These are phyloP conservation scores for Trachymyrmex cornetzi DNA, from an alignment of 1,140 invertebrate genomes.

Conservation along the genomic window DNA sequence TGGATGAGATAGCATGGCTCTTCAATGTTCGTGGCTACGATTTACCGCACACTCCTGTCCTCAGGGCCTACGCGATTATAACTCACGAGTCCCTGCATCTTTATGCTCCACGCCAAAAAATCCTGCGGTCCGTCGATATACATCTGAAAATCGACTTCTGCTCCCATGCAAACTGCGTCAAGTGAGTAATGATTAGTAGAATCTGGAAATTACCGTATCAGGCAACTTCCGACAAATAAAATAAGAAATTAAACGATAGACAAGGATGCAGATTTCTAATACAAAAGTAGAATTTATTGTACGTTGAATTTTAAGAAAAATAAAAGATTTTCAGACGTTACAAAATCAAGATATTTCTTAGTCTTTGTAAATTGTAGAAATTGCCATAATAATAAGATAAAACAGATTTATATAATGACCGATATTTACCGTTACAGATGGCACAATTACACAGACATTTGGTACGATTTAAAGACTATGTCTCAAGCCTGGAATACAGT, in stretches of 20 bases:
- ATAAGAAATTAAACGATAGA: background rate
- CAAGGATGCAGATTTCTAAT: background rate
- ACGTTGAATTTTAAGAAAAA: background rate
- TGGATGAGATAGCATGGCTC: constrained; percentile 98
- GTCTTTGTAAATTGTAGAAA: background rate
- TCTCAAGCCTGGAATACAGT: constrained; percentile 90
- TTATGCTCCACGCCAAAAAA: constrained; percentile 89
- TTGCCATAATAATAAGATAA: background rate
- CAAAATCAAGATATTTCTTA: background rate
- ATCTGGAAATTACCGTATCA: background rate
- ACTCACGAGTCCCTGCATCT: constrained; percentile 89
- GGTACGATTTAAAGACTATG: constrained; percentile 90
- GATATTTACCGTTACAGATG: constrained; percentile 86
- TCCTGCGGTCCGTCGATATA: constrained; percentile 86
- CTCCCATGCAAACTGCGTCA: constrained; percentile 89
- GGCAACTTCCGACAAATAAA: background rate
- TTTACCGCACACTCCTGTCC: constrained; percentile 95
- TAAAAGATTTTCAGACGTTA: background rate
- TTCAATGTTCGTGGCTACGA: constrained; percentile 98
- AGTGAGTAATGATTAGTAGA: constrained; percentile 85
- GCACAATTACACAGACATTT: constrained; percentile 90
- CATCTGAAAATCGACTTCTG: constrained; percentile 89
- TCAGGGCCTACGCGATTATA: constrained; percentile 93
- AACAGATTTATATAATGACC: constrained; percentile 2
- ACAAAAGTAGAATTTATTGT: background rate